phyloP scores from a whole-genome alignment of 1,140 invertebrate genomes.

The Panulirus ornatus region DNA sequence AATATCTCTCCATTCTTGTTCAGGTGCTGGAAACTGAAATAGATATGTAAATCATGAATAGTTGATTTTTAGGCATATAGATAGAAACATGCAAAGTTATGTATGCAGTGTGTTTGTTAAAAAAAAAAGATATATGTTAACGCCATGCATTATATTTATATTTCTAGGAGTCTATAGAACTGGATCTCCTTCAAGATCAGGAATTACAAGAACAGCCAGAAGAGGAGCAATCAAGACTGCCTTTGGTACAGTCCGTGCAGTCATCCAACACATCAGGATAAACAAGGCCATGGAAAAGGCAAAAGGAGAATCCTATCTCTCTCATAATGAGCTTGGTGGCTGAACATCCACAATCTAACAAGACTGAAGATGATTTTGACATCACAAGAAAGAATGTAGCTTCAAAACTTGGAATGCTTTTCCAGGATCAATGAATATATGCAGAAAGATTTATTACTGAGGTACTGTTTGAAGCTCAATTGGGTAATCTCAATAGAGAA shows the following conservation, averaged over 20 bases:
- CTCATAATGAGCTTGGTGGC: background rate
- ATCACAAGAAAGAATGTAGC: conserved; percentile 11
- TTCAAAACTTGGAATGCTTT: conserved; percentile 9
- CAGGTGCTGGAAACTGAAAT: too few relatives aligned
- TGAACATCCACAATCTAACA: background rate
- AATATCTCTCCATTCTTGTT: too few relatives aligned
- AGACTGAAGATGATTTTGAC: conserved; percentile 26
- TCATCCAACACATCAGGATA: background rate
- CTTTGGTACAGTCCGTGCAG: background rate
- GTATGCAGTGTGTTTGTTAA: too few relatives aligned
- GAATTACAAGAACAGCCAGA: background rate
- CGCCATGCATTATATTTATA: too few relatives aligned
- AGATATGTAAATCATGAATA: too few relatives aligned
- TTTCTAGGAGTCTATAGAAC: too few relatives aligned
- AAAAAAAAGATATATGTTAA: too few relatives aligned
- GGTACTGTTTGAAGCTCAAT: conserved; percentile 19
- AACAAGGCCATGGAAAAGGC: conserved; percentile 2
- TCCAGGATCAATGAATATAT: conserved; percentile 21
- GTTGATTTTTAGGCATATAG: too few relatives aligned
- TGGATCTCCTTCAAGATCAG: too few relatives aligned
- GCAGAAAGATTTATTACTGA: conserved; percentile 30
- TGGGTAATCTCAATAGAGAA: conserved; percentile 32
- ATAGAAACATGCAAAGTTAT: too few relatives aligned
- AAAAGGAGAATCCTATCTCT: background rate
- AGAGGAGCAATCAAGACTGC: background rate